phyloP scores from a whole-genome alignment of 2,888 invertebrate genomes.

The Dusona sp. region DNA sequence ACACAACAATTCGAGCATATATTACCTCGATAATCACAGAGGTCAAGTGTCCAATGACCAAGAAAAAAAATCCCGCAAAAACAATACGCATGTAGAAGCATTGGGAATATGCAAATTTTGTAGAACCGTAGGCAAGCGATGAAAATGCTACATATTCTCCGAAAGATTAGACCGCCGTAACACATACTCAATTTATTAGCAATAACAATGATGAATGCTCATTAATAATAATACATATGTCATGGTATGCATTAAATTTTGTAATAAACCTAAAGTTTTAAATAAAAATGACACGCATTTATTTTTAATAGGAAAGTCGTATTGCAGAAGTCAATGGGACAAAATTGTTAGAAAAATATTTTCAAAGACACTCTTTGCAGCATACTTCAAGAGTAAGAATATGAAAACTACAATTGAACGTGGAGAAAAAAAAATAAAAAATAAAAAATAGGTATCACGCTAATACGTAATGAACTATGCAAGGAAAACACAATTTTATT shows the following conservation, averaged over 20 bases:
- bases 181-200: background rate
- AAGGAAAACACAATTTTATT: background rate
- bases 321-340: background rate
- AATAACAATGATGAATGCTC: background rate
- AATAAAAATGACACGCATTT: background rate
- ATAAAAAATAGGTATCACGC: too few species aligned
- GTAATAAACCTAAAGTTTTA: background rate
- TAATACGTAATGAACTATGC: too few species aligned
- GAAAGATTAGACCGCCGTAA: background rate
- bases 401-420: background rate
- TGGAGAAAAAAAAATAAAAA: too few species aligned
- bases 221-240: background rate
- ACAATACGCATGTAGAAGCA: background rate
- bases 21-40: background rate
- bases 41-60: slow-evolving; percentile 6
- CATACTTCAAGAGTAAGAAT: background rate
- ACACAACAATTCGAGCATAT: background rate
- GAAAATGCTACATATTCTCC: background rate
- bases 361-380: background rate
- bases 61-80: slow-evolving; percentile 9
- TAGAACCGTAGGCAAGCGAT: background rate
- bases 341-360: background rate
- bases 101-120: slow-evolving; percentile 14
- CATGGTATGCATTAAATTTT: background rate
- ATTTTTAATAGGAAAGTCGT: background rate